A percentile compares a stretch with the other conserved stretches of the same genome.
Evolutionary conservation across 1,140 invertebrate genomes (phyloP).

Genomic region (Hormaphis cornu): DNA sequence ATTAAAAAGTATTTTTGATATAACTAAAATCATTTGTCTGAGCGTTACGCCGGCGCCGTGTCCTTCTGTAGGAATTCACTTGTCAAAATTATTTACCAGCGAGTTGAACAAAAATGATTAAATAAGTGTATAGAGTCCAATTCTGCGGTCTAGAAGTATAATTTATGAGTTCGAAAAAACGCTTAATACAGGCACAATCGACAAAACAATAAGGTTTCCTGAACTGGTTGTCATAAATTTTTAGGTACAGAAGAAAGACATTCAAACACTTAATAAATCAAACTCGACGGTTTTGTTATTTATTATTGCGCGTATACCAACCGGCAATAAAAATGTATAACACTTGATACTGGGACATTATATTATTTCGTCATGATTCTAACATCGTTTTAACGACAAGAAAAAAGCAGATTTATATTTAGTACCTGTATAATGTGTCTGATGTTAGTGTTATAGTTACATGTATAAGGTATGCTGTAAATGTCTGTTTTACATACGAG

Average conservation of each 20-base stretch:
- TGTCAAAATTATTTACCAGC: neutral
- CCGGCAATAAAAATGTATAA: conserved; percentile 4
- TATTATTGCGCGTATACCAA: neutral
- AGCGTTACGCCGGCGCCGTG: no score
- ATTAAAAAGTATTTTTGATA: no score
- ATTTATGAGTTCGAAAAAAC: conserved; percentile 11
- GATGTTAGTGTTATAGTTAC: neutral
- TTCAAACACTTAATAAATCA: conserved; percentile 14
- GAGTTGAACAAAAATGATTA: neutral
- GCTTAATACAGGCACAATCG: no score
- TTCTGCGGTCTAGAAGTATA: neutral
- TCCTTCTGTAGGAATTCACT: no score
- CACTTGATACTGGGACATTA: neutral
- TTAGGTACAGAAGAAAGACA: neutral
- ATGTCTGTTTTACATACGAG: neutral
- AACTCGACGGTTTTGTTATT: neutral
- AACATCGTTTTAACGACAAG: neutral
- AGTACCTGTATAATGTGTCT: no score
- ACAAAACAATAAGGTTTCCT: neutral
- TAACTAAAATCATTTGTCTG: no score
- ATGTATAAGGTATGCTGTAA: neutral
- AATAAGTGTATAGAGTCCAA: neutral
- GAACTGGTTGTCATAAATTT: neutral
- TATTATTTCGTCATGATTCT: no score
- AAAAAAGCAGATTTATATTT: conserved; percentile 5